Conservation (phyloP, 2,888 invertebrate species). For the Carabus problematicus region DNA sequence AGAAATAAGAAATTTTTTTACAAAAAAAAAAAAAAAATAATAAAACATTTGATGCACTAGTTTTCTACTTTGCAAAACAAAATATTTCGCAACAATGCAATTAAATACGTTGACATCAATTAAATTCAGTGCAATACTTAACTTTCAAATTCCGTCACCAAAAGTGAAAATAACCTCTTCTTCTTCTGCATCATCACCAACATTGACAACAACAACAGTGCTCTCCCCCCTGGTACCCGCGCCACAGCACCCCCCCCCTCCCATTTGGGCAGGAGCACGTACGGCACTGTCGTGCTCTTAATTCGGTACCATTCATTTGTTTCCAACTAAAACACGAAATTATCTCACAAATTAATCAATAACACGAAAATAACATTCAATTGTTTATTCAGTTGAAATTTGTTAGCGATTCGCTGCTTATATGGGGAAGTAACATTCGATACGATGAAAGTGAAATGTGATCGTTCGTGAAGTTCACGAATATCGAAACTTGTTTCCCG, state of each 20-base stretch:
- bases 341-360: conserved; percentile 34
- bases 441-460: conserved; percentile 19
- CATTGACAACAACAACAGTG: too few species aligned
- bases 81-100: conserved; percentile 32
- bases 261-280: too few species aligned
- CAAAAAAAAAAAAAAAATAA: too few species aligned
- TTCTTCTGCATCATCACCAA: too few species aligned
- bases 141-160: conserved; percentile 30
- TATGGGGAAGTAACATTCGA: conserved; percentile 11
- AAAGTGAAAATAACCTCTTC: conserved; percentile 21
- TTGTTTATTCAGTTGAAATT: conserved; percentile 37
- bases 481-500: conserved; percentile 34
- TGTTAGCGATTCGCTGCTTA: conserved; percentile 27
- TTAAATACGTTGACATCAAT: conserved; percentile 28
- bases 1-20: too few species aligned
- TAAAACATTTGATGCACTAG: not conserved
- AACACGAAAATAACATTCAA: conserved; percentile 37
- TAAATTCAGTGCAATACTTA: conserved; percentile 16
- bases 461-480: not conserved
- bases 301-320: not conserved
- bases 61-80: conserved; percentile 22
- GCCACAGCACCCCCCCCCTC: too few species aligned
- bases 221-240: too few species aligned
- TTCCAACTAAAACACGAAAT: conserved; percentile 29
- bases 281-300: too few species aligned